Conservation (phyloP, 2,888 invertebrate species). For the Subacronicta megacephala region DNA sequence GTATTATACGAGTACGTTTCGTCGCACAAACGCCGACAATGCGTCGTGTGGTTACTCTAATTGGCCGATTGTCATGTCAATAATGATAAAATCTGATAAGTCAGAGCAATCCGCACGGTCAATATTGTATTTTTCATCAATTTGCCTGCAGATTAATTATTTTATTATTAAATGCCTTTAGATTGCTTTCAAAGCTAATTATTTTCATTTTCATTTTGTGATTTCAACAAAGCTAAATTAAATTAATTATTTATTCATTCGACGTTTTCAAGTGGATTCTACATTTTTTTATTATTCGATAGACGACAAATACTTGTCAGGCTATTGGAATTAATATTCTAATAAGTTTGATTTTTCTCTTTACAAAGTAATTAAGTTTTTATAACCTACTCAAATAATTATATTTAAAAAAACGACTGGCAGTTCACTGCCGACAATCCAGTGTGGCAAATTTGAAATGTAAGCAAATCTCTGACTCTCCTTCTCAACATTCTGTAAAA, state of each 20-base stretch:
- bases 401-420: no score
- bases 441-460: no score
- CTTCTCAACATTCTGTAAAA: no score
- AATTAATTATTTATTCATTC: constrained; percentile 20
- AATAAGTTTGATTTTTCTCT: no score
- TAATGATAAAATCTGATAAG: constrained; percentile 63
- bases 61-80: constrained; percentile 77
- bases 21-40: constrained; percentile 48
- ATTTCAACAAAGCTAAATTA: constrained; percentile 10
- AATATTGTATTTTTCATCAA: constrained; percentile 46
- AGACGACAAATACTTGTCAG: not conserved
- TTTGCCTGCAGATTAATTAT: constrained; percentile 37
- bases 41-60: constrained; percentile 60
- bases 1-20: constrained; percentile 36
- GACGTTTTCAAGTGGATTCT: constrained; percentile 11
- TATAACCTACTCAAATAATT: no score
- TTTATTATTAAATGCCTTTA: constrained; percentile 42
- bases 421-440: no score
- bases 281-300: constrained; percentile 8
- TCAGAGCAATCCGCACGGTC: constrained; percentile 46
- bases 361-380: no score
- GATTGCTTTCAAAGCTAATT: constrained; percentile 31
- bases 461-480: no score
- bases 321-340: constrained; percentile 8
- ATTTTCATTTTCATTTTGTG: constrained; percentile 30